Percentiles rank a stretch among this genome's conserved stretches.
Conservation (phyloP, 2,888 invertebrate genomes). For the Tineola bisselliella region DNA sequence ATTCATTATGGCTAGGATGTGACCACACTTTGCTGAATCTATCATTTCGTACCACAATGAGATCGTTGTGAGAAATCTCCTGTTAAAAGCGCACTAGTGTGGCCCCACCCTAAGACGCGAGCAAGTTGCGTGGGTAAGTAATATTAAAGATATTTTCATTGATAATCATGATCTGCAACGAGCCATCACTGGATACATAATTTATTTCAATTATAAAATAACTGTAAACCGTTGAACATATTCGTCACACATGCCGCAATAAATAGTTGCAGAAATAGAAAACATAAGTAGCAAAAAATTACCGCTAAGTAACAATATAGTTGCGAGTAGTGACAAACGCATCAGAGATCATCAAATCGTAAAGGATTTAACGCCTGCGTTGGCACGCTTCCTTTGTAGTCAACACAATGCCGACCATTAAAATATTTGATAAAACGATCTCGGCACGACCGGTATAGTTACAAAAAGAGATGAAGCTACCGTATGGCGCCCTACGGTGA, state of each 20-base stretch:
- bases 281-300: background rate
- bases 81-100: too few relatives aligned
- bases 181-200: conserved; percentile 5
- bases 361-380: conserved; percentile 69
- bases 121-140: conserved; percentile 8
- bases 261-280: background rate
- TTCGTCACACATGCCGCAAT: conserved; percentile 10
- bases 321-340: conserved; percentile 53
- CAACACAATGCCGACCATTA: conserved; percentile 63
- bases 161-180: conserved; percentile 8
- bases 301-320: conserved; percentile 5
- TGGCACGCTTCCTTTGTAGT: conserved; percentile 66
- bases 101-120: background rate
- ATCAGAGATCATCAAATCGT: conserved; percentile 58
- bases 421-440: conserved; percentile 65
- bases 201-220: conserved; percentile 11
- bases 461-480: conserved; percentile 64
- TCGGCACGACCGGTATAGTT: conserved; percentile 22
- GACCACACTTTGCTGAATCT: background rate
- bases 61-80: too few relatives aligned
- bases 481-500: conserved; percentile 53
- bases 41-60: background rate
- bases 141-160: conserved; percentile 10
- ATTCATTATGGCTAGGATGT: background rate
- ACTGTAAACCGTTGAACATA: background rate